Evolutionary conservation across 2,113 vertebrate genomes (phyloP), one percentile per base, ranked within the genome.

Genomic region (Polypterus senegalus): DNA sequence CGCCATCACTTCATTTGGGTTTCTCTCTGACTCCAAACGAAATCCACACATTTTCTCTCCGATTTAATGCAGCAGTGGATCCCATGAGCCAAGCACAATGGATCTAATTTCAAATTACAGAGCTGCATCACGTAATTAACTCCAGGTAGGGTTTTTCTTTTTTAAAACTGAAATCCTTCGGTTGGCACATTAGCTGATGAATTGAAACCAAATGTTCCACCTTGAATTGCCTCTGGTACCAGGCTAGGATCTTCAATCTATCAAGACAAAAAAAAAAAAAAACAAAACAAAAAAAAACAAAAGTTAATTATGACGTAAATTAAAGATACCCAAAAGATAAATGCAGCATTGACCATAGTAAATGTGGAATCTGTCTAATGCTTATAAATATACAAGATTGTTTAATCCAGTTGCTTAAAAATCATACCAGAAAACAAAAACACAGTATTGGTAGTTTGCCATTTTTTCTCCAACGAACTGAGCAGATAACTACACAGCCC

Each of bases 31-130:
- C 86, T 89, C 93, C 92, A 93, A 96, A 97, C 91, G 91, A 97
- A 92, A 92, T 93, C 96, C 91, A 90, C 92, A 92, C 94, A 84
- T 91, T 93, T 91, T 84, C 92, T 89, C 89, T 81, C 89, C 87
- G 88, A 93, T 97, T 95, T 92, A 94, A 97, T 97, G 94, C 96
- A 97, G 93, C 92, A 93, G 92, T 91, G 86, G 92, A 97, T 97
- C 94, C 96, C 94, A 91, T 89, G 93, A 98, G 94, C 92, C 91
- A 95, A 97, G 92, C 95, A 93, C 91, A 94, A 97, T 96, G 91
- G 92, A 95, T 94, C 94, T 92, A 96, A 97, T 92, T 80, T 83
- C 87, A 90, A 88, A 92, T 89, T 91, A 94, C 91, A 92, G 90
- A 92, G 96, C 96, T 96, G 96, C 96, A 96, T 91, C 92, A 84